Conservation (phyloP, 2,113 vertebrate genomes). For the Neogale vison region DNA sequence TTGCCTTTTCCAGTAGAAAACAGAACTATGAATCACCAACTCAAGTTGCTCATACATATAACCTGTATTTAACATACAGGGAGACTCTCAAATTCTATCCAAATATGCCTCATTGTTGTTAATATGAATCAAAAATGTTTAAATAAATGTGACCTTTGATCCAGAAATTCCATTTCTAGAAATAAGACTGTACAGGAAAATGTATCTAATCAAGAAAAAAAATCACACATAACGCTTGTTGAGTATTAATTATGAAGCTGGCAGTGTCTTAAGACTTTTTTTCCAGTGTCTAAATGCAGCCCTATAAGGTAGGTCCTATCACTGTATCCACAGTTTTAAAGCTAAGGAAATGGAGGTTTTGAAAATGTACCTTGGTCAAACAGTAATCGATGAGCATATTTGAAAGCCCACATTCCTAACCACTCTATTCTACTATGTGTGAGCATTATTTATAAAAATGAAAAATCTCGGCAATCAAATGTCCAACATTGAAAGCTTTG, state of each 20-base stretch:
- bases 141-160: slow-evolving; percentile 4
- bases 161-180: slow-evolving; percentile 28
- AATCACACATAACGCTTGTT: background rate
- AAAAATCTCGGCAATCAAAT: slow-evolving; percentile 44
- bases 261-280: background rate
- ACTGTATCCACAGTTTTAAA: background rate
- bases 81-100: background rate
- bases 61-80: background rate
- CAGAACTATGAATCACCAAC: slow-evolving; percentile 19
- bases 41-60: background rate
- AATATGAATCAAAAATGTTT: background rate
- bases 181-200: background rate
- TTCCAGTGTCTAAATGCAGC: background rate
- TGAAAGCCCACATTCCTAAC: slow-evolving; percentile 11
- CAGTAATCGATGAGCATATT: background rate
- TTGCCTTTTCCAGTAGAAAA: slow-evolving; percentile 24
- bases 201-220: background rate
- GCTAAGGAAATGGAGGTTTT: slow-evolving; percentile 20
- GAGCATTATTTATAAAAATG: slow-evolving; percentile 40
- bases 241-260: background rate
- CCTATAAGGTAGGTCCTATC: background rate
- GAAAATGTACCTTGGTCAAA: background rate
- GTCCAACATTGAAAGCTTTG: background rate
- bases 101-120: background rate
- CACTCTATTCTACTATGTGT: background rate